Evolutionary conservation across 2,113 vertebrate genomes (phyloP).

Genomic region (Stegostoma tigrinum): DNA sequence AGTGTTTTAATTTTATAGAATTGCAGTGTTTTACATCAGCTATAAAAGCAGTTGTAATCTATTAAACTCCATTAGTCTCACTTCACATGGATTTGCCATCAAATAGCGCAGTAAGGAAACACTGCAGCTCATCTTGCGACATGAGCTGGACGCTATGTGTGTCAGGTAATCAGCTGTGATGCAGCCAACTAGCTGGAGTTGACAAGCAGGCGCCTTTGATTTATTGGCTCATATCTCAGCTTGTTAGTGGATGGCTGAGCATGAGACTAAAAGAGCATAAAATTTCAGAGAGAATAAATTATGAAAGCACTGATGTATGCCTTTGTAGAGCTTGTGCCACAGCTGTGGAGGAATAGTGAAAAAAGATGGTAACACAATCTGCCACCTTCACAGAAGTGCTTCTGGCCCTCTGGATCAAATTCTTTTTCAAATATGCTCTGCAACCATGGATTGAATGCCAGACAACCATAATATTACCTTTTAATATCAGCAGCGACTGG

Average conservation of each 20-base stretch:
- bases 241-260: constrained; percentile 79
- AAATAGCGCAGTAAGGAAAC: constrained; percentile 65
- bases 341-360: constrained; percentile 63
- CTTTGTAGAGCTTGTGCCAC: constrained; percentile 65
- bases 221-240: constrained; percentile 80
- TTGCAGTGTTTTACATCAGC: neutral
- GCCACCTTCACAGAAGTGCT: neutral
- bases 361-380: constrained; percentile 57
- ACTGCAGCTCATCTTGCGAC: constrained; percentile 57
- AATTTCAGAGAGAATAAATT: constrained; percentile 78
- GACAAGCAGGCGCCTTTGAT: constrained; percentile 83
- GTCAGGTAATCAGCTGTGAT: constrained; percentile 72
- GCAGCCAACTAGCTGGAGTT: constrained; percentile 78
- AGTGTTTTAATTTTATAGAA: neutral
- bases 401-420: neutral
- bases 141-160: constrained; percentile 64
- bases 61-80: constrained; percentile 54
- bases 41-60: constrained; percentile 40
- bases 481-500: neutral
- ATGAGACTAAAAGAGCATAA: constrained; percentile 71
- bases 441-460: neutral
- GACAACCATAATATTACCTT: neutral
- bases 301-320: constrained; percentile 69
- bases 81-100: constrained; percentile 60
- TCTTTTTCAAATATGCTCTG: neutral